Base-by-base conservation (phyloP, 92 coral and sea anemone genomes). In the Plumapathes pennacea region DNA sequence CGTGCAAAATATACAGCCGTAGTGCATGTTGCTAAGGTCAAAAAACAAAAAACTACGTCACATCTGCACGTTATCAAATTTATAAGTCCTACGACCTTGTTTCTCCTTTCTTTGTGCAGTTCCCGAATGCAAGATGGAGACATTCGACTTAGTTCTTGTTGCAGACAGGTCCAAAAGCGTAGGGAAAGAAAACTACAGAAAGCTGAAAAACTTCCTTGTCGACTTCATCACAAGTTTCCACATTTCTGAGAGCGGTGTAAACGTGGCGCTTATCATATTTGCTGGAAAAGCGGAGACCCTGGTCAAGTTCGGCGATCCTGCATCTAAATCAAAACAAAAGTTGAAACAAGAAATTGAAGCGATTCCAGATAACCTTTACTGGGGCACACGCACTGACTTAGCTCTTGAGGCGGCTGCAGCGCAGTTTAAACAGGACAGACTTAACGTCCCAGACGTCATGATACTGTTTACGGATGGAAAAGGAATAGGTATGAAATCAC, bases 151-250 rank as follows among this genome's bases (percentile, higher is more conserved):
- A 37, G 73, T 61, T 24, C n/a, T 66, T n/a, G 54, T 66, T 4
- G 63, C 54, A 34, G 73, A 66, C 63, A 53, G 73, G 24, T 66
- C 73, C 0, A 27, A 41, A 32, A 66, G 73, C 20, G 73, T 66
- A 17, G 53, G 63, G 25, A 53, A 12, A 22, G 22, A 21, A 0
- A 66, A 66, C 33, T 66, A 5, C 73, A 19, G 14, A 10, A 29
- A 0, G 6, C 13, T 66, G 31, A 66, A 66, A 18, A 17, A 41
- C 0, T 28, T 38, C 8, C 25, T 66, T 11, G 32, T 21, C 33
- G 54, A 5, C 7, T 66, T 66, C 30, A 11, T 66, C 17, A 46
- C 29, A 42, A 66, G 54, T 20, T 66, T 66, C 39, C 32, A 42
- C 50, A 54, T 66, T 32, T 29, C 40, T 4, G 28, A 34, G 5